Evolutionary conservation across 2,797 vertebrate species (phyloP), one percentile per base, ranked within the genome.

Genomic region (Lycodopsis pacificus): DNA sequence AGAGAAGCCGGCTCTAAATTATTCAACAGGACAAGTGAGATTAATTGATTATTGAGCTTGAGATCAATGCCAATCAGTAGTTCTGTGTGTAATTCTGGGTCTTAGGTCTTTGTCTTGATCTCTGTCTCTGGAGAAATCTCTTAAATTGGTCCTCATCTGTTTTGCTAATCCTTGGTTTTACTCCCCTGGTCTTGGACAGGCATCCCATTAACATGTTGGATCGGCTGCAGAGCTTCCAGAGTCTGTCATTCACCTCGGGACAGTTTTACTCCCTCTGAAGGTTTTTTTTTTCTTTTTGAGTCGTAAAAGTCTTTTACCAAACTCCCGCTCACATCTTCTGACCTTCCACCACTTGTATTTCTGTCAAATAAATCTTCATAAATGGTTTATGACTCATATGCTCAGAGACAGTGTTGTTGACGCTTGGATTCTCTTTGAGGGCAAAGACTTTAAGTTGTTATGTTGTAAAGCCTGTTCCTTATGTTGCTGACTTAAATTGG

Each of bases 1-100:
- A 57, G 65, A 76, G 46, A 46, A 71, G 59, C 54, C 73, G 15
- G 70, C 44, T 82, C 25, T 88, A 76, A 90, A 84, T 89, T 81
- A 91, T 89, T 92, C 85, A 86, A 30, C 80, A 65, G 76, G 58
- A 77, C 76, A 65, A 77, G 75, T 70, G 58, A 82, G 85, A 93
- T 92, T 88, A 87, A 91, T 88, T 92, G 89, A 92, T 92, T 90
- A 93, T 87, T 88, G 87, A 86, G 88, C 82, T 85, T 83, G 71
- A 80, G 83, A 90, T 92, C 91, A 89, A 91, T 92, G 78, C 75
- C 91, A 86, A 92, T 93, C 82, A 91, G 87, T 81, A 81, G 84
- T 71, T 80, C 65, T 81, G 69, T 74, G 82, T 84, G 87, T 90
- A 87, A 89, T 87, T 86, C 79, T 80, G 59, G 71, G 73, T 81